These are phyloP conservation scores for Argynnis bischoffii DNA, from an alignment of 2,888 invertebrate species.

Conservation along the genomic window DNA sequence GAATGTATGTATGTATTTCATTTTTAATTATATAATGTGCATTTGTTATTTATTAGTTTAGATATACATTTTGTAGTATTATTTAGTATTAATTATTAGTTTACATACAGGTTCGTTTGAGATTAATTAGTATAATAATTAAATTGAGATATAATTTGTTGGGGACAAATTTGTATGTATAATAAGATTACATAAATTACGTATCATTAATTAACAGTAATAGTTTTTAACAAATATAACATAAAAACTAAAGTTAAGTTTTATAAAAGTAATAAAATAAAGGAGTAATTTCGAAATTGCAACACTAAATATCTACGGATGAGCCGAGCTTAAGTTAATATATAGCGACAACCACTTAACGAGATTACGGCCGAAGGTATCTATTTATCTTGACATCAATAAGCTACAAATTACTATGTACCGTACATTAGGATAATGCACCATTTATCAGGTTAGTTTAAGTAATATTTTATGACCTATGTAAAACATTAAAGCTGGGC, in stretches of 20 bases:
- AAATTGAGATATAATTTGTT: no score
- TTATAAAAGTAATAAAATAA: constrained; percentile 10
- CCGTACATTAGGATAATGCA: constrained; percentile 16
- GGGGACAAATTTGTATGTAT: no score
- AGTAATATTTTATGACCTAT: not conserved
- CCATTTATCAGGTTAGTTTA: constrained; percentile 3
- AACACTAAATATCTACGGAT: constrained; percentile 50
- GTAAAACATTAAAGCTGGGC: no score
- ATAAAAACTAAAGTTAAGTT: not conserved
- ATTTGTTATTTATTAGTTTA: not conserved
- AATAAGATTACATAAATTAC: no score
- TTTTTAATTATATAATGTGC: constrained; percentile 21
- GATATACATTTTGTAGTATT: no score
- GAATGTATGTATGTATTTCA: constrained; percentile 39
- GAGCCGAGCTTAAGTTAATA: constrained; percentile 68
- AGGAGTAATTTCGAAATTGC: constrained; percentile 42
- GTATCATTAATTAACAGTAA: not conserved
- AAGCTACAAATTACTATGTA: constrained; percentile 17
- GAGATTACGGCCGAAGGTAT: constrained; percentile 63
- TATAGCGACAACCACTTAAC: constrained; percentile 76
- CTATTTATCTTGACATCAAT: constrained; percentile 38
- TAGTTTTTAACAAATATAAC: not conserved
- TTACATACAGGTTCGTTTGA: no score
- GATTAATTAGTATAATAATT: no score
- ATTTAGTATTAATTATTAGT: no score